Percentiles rank a stretch among this genome's conserved stretches.
Conservation (phyloP, 53 echinoderm and acorn worm species). For the Astropecten irregularis region DNA sequence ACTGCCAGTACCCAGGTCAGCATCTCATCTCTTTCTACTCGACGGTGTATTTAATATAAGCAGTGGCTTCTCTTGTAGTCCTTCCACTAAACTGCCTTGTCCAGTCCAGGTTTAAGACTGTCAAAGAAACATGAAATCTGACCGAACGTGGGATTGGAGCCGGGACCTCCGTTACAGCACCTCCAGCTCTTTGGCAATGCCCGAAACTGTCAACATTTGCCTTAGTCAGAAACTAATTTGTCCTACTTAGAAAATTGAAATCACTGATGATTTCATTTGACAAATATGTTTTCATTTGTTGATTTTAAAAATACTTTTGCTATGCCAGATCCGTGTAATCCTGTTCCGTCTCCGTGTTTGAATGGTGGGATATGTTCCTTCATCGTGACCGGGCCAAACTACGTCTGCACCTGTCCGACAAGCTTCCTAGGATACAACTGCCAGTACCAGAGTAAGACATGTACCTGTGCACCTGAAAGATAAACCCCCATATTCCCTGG, state of each 20-base stretch:
- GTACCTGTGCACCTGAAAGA: too few species aligned
- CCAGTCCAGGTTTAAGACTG: too few species aligned
- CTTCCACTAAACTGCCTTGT: too few species aligned
- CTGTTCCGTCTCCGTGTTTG: conserved; percentile 52
- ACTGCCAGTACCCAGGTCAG: conserved; percentile 54
- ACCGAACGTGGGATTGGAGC: too few species aligned
- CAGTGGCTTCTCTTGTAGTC: too few species aligned
- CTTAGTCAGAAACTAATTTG: too few species aligned
- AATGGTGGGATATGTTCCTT: conserved; percentile 67
- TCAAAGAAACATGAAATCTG: too few species aligned
- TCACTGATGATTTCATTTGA: neutral
- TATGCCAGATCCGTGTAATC: conserved; percentile 59
- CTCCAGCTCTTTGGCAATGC: too few species aligned
- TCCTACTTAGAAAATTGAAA: neutral
- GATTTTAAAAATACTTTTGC: neutral
- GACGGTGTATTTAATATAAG: too few species aligned
- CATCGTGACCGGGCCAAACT: conserved; percentile 39
- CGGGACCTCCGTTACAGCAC: too few species aligned
- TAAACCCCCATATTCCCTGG: too few species aligned
- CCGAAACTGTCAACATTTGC: too few species aligned
- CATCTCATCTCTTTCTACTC: neutral
- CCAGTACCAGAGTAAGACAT: conserved; percentile 68
- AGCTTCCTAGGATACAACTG: conserved; percentile 64
- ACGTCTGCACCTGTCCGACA: conserved; percentile 62
- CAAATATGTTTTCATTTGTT: neutral